phyloP scores from a whole-genome alignment of 1,140 invertebrate genomes.

The Platyscapa corneri region DNA sequence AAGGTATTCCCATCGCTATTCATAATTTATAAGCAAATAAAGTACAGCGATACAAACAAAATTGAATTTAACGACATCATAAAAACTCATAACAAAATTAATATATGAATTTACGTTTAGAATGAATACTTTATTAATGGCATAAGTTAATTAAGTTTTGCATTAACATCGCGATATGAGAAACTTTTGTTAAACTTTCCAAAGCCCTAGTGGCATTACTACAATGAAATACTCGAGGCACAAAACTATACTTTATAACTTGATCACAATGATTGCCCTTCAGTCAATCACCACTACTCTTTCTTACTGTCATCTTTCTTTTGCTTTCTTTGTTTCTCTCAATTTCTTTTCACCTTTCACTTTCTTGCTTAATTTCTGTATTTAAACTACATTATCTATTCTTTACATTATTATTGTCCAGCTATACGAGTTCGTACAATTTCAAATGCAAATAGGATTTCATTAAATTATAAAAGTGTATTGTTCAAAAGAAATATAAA shows the following conservation, averaged over 20 bases:
- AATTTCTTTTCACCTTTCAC: neutral
- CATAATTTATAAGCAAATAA: conserved; percentile 15
- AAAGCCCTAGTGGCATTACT: conserved; percentile 31
- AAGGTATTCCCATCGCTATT: neutral
- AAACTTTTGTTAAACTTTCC: conserved; percentile 49
- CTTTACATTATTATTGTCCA: no score
- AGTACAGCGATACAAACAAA: conserved; percentile 13
- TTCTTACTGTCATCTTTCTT: neutral
- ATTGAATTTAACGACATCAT: conserved; percentile 38
- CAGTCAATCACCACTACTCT: neutral
- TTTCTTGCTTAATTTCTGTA: neutral
- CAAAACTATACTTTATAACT: conserved; percentile 27
- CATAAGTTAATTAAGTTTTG: conserved; percentile 37
- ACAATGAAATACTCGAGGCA: conserved; percentile 6
- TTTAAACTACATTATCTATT: neutral
- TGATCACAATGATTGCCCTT: neutral
- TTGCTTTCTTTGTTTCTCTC: neutral
- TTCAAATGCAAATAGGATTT: no score
- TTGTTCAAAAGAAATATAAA: no score
- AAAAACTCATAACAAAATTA: conserved; percentile 40
- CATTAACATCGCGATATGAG: conserved; percentile 34
- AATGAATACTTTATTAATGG: conserved; percentile 41
- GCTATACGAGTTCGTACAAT: no score
- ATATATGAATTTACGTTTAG: conserved; percentile 9
- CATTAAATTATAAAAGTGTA: no score